Conservation (phyloP, 2,113 vertebrate species). For the Corythoichthys intestinalis region DNA sequence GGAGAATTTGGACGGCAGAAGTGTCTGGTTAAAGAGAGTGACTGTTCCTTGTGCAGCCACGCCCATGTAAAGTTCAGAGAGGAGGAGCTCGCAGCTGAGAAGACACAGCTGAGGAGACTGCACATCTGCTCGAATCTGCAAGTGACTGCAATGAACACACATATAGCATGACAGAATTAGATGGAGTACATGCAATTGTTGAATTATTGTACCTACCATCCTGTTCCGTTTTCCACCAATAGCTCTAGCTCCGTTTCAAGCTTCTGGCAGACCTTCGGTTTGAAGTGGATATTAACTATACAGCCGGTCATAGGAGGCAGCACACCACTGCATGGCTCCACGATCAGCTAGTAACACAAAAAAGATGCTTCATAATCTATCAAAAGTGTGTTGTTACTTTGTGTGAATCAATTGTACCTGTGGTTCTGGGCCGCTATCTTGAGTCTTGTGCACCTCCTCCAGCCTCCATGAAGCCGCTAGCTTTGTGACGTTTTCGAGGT, state of each 20-base stretch:
- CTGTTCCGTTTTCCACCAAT: slow-evolving; percentile 77
- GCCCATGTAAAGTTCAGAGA: slow-evolving; percentile 79
- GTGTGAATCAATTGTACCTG: slow-evolving; percentile 43
- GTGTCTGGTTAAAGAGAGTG: slow-evolving; percentile 83
- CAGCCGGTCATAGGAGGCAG: slow-evolving; percentile 71
- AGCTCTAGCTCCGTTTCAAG: slow-evolving; percentile 81
- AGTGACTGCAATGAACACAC: slow-evolving; percentile 68
- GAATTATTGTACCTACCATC: slow-evolving; percentile 73
- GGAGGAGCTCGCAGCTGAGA: slow-evolving; percentile 69
- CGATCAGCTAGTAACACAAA: slow-evolving; percentile 55
- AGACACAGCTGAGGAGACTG: slow-evolving; percentile 82
- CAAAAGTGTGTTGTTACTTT: neutral
- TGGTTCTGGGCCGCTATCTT: slow-evolving; percentile 2
- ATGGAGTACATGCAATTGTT: too few relatives aligned
- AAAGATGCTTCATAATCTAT: neutral
- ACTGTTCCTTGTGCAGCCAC: slow-evolving; percentile 58
- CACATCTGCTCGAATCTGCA: slow-evolving; percentile 82
- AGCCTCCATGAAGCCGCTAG: slow-evolving; percentile 81
- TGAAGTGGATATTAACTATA: slow-evolving; percentile 73
- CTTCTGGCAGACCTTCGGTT: slow-evolving; percentile 65
- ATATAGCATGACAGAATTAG: neutral
- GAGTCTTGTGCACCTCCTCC: slow-evolving; percentile 47
- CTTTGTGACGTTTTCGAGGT: slow-evolving; percentile 78
- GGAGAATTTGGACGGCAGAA: slow-evolving; percentile 78
- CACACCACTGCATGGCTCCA: slow-evolving; percentile 75